These are phyloP conservation scores for Bombus superbus DNA, from an alignment of 1,140 invertebrate species.

Conservation along the genomic window DNA sequence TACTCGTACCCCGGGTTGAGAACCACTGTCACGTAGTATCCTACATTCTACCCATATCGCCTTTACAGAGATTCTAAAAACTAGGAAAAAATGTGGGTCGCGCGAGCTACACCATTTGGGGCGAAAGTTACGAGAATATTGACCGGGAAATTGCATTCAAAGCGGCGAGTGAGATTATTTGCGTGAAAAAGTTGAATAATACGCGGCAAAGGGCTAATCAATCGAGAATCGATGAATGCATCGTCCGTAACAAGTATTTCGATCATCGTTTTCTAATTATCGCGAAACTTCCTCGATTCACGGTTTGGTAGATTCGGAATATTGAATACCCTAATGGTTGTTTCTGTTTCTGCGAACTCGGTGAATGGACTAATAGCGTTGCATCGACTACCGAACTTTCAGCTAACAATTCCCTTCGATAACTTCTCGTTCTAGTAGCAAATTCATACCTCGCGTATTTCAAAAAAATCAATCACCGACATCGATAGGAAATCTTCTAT, in stretches of 20 bases:
- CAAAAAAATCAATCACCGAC: background rate
- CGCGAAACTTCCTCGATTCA: background rate
- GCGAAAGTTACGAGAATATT: no score
- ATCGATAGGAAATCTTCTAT: background rate
- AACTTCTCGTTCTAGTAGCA: background rate
- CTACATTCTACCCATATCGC: no score
- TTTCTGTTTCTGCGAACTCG: background rate
- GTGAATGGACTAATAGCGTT: background rate
- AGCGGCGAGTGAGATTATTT: no score
- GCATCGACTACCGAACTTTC: background rate
- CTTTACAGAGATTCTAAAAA: no score
- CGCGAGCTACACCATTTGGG: no score
- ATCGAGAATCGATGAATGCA: background rate
- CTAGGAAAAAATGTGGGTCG: no score
- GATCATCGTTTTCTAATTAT: background rate
- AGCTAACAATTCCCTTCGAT: background rate
- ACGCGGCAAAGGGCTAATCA: background rate
- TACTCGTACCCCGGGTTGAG: no score
- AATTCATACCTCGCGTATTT: background rate
- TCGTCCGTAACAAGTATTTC: background rate
- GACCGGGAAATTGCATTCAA: no score
- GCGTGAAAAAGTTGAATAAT: background rate
- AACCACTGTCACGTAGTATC: no score
- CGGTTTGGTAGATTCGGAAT: background rate
- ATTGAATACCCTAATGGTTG: slow-evolving; percentile 4